Evolutionary conservation across 1,140 invertebrate species (phyloP).

Genomic region (Hypothenemus hampei): DNA sequence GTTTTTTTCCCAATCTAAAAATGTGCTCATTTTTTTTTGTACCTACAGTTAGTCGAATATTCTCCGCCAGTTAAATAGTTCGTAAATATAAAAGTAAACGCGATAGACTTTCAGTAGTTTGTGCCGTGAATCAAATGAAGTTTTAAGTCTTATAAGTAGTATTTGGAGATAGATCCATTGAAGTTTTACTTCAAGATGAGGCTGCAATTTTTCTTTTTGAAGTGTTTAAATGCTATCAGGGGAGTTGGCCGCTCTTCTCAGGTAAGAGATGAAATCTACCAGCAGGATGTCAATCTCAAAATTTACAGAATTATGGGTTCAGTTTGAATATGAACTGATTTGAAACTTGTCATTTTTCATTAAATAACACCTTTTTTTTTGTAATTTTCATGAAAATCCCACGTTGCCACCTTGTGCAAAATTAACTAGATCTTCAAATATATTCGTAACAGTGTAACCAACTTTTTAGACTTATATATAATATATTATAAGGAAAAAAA

Average conservation of each 20-base stretch:
- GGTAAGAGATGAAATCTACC: conserved; percentile 41
- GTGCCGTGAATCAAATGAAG: conserved; percentile 35
- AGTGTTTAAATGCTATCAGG: conserved; percentile 39
- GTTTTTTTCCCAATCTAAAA: conserved; percentile 28
- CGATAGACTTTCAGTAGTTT: conserved; percentile 38
- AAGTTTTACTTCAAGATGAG: conserved; percentile 34
- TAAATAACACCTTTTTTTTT: too few species aligned
- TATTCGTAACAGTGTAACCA: too few species aligned
- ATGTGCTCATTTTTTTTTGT: conserved; percentile 37
- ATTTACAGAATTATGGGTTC: too few species aligned
- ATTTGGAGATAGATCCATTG: conserved; percentile 36
- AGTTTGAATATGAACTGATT: too few species aligned
- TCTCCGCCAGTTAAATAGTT: conserved; percentile 29
- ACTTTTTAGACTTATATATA: too few species aligned
- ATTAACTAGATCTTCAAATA: too few species aligned
- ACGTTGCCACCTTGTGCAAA: too few species aligned
- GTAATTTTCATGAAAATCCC: too few species aligned
- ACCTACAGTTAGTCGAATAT: conserved; percentile 28
- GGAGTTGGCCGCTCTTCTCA: conserved; percentile 32
- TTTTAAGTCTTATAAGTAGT: conserved; percentile 37
- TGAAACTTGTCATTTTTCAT: too few species aligned
- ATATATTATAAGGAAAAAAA: too few species aligned
- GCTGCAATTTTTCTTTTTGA: conserved; percentile 34
- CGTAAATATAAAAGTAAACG: conserved; percentile 29
- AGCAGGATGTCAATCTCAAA: too few species aligned